These are phyloP conservation scores for Schrankia costaestrigalis DNA, from an alignment of 2,888 invertebrate species.

Conservation along the genomic window DNA sequence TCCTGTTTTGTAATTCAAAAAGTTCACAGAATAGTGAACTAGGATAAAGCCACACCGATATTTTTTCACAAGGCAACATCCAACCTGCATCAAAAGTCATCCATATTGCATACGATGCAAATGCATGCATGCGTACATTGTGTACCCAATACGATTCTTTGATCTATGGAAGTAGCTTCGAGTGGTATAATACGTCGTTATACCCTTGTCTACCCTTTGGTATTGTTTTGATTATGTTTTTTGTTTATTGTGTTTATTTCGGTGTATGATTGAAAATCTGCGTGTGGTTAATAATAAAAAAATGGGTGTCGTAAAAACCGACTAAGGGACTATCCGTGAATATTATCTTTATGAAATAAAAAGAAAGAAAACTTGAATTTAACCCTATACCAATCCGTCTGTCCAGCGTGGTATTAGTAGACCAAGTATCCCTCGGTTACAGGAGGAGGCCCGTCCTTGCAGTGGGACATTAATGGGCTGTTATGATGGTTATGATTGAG, in stretches of 20 bases:
- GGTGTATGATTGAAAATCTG: background rate
- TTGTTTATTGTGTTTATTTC: background rate
- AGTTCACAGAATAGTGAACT: background rate
- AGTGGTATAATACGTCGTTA: conserved; percentile 22
- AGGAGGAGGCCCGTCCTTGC: no score
- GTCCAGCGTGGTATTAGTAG: no score
- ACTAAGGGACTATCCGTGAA: no score
- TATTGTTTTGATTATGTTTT: background rate
- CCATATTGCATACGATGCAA: conserved; percentile 47
- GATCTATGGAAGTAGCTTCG: conserved; percentile 30
- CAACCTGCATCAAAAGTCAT: conserved; percentile 25
- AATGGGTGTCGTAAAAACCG: no score
- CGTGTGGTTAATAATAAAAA: no score
- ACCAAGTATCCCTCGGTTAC: no score
- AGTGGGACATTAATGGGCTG: no score
- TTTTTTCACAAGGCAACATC: conserved; percentile 5
- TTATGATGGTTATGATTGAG: no score
- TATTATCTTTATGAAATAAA: no score
- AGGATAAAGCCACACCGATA: background rate
- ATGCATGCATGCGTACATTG: conserved; percentile 26
- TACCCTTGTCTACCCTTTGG: conserved; percentile 7
- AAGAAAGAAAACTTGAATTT: no score
- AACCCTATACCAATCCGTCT: no score
- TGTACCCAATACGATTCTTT: conserved; percentile 26
- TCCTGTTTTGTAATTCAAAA: no score